phyloP scores from a whole-genome alignment of 2,113 vertebrate species.

The Rafetus swinhoei region DNA sequence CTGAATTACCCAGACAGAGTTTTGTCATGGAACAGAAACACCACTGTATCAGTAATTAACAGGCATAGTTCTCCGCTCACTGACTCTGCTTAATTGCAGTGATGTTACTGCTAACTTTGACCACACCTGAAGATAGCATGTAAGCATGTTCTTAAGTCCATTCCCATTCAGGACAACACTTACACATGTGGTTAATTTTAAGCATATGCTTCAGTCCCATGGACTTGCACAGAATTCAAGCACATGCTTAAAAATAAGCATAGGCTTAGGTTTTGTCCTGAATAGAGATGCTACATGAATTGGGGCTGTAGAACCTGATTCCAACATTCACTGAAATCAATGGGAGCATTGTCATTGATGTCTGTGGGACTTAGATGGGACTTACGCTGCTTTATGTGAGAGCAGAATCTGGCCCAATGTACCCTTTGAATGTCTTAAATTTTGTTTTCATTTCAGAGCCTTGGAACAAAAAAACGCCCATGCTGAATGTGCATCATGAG shows the following conservation, averaged over 20 bases:
- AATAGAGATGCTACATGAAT: background rate
- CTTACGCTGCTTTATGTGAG: background rate
- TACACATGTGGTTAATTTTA: background rate
- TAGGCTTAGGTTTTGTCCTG: background rate
- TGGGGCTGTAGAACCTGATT: background rate
- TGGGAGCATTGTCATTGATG: background rate
- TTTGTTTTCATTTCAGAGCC: background rate
- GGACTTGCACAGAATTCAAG: background rate
- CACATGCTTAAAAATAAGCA: background rate
- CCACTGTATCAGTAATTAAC: background rate
- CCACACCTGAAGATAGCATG: background rate
- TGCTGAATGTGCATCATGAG: background rate
- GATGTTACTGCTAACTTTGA: background rate
- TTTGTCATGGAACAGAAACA: slow-evolving; percentile 22
- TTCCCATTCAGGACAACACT: background rate
- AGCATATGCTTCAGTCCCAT: background rate
- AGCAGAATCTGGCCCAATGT: background rate
- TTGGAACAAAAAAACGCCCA: background rate
- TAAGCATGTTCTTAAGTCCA: background rate
- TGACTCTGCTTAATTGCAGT: background rate
- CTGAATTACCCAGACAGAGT: slow-evolving; percentile 4
- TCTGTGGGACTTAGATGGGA: background rate
- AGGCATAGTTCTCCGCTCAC: background rate
- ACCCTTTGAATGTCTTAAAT: background rate
- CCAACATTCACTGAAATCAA: slow-evolving; percentile 12